These are phyloP conservation scores for Pseudoips prasinana DNA, from an alignment of 2,888 invertebrate species.

Conservation along the genomic window DNA sequence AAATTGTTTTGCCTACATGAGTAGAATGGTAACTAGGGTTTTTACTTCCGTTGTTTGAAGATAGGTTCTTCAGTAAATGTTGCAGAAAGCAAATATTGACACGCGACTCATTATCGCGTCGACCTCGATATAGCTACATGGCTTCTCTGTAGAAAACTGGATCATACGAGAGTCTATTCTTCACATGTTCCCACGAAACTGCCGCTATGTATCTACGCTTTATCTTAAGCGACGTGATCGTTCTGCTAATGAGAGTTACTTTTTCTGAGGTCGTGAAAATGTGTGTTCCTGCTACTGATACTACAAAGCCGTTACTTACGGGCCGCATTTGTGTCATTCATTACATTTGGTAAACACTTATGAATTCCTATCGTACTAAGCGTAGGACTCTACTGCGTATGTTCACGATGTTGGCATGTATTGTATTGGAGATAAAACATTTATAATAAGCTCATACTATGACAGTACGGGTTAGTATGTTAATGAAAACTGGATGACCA, in stretches of 20 bases:
- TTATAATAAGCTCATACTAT: no score
- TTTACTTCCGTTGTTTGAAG: constrained; percentile 40
- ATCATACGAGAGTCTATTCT: constrained; percentile 68
- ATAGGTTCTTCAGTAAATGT: constrained; percentile 43
- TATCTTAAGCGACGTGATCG: constrained; percentile 65
- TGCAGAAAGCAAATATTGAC: constrained; percentile 68
- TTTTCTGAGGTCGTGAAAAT: constrained; percentile 58
- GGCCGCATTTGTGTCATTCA: no score
- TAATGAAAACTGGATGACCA: no score
- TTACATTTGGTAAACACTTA: no score
- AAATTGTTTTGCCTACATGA: no score
- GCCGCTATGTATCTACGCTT: constrained; percentile 54
- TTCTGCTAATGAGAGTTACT: constrained; percentile 61
- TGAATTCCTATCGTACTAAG: no score
- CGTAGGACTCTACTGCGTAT: no score
- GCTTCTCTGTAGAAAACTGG: constrained; percentile 72
- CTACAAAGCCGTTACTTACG: constrained; percentile 7
- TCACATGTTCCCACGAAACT: constrained; percentile 72
- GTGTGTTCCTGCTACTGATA: constrained; percentile 14
- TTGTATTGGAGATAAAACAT: no score
- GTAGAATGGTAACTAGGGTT: no score
- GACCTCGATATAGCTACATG: constrained; percentile 69
- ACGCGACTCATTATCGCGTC: constrained; percentile 62
- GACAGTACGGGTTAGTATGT: no score
- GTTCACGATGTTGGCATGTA: no score